Evolutionary conservation across 2,888 invertebrate genomes (phyloP).

Genomic region (Heteromurus nitidus): DNA sequence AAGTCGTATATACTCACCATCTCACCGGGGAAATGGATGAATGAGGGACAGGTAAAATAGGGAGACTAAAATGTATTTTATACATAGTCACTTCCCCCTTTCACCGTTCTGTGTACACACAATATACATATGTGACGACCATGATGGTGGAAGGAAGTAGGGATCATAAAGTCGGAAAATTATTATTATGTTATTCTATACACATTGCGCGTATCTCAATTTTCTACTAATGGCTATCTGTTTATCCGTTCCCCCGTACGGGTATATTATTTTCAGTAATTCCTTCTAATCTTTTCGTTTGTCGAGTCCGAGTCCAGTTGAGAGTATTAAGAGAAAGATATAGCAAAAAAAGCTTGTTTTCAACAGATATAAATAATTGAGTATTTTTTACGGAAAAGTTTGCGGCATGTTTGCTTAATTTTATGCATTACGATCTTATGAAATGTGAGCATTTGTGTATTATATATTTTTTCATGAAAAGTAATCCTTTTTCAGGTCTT

Average conservation of each 20-base stretch:
- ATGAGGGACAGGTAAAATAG: slow-evolving; percentile 2
- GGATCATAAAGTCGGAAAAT: slow-evolving; percentile 41
- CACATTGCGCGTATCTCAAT: neutral
- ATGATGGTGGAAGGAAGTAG: slow-evolving; percentile 21
- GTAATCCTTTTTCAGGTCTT: slow-evolving; percentile 39
- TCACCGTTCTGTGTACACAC: neutral
- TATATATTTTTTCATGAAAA: slow-evolving; percentile 39
- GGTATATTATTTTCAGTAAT: neutral
- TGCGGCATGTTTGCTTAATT: slow-evolving; percentile 10
- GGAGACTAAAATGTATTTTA: too few relatives aligned
- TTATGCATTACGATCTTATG: slow-evolving; percentile 18
- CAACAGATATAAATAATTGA: too few relatives aligned
- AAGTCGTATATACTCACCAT: neutral
- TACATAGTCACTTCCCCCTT: neutral
- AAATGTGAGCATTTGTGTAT: slow-evolving; percentile 40
- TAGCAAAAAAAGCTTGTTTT: too few relatives aligned
- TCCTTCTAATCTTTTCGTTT: too few relatives aligned
- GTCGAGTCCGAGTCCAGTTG: too few relatives aligned
- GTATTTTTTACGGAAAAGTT: too few relatives aligned
- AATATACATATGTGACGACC: neutral
- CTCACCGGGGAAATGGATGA: neutral
- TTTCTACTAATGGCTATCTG: slow-evolving; percentile 20
- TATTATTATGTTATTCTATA: slow-evolving; percentile 8
- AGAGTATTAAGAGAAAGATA: too few relatives aligned
- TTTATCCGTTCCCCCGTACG: neutral